Evolutionary conservation across 30 jellyfish, hydroid and myxozoan species (phyloP), one percentile per base, ranked within the genome.

Genomic region (Pseudorhiza aurosa): DNA sequence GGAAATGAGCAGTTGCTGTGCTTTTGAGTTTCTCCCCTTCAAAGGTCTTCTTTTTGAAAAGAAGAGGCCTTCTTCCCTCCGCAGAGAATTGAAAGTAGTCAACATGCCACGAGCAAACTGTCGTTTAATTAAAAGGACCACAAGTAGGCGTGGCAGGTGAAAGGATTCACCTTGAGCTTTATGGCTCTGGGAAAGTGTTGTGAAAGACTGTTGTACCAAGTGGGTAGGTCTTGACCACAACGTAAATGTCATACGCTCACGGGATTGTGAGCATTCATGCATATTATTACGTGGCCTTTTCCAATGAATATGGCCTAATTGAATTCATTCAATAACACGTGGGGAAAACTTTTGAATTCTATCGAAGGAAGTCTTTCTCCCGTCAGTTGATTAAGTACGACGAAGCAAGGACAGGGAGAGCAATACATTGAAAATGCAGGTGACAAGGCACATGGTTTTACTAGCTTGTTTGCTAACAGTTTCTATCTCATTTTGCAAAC

Each of bases 251-350:
- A 47, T 47, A 27, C 25, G 18, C 7, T 47, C 12, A 47, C 12
- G 18, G 62, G 62, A 47, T 47, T 7, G 18, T 26, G 75, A 26
- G 55, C 88, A 56, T 40, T 59, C 82, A 68, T 40, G 82, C 82
- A 68, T 68, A 15, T 31, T 24, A 68, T 32, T 68, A 68, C 82
- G 82, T 68, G 82, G 82, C 82, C 22, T 44, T 8, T 68, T 68
- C 65, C 68, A 33, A 10, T 68, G 42, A 65, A 35, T 35, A 56
- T 28, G 70, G 7, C 12, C 39, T 18, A 7, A 56, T 56, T 56
- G 39, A 56, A 60, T 14, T 14, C 12, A 15, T 49, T 60, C 51
- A 7, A 28, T 60, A 39, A 22, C 75, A 60, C 75, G 75, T 60
- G 75, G 17, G 75, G n/a, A n/a, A n/a, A n/a, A n/a, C n/a, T n/a